Evolutionary conservation across 2,113 vertebrate species (phyloP).

Genomic region (Psittacula cyanocephala): DNA sequence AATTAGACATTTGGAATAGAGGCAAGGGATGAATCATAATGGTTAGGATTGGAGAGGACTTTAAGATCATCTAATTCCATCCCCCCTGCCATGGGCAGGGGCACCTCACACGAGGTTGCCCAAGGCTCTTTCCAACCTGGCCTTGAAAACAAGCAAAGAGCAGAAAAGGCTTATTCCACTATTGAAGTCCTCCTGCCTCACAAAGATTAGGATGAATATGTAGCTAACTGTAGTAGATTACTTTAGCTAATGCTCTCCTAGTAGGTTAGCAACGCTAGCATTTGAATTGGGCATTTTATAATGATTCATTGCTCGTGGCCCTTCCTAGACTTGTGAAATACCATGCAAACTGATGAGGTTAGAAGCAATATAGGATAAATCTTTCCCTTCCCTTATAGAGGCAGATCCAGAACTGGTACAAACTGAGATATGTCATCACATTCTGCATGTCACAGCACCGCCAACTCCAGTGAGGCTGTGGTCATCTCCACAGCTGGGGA

Average conservation of each 20-base stretch:
- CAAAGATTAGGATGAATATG: not conserved
- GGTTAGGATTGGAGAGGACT: not conserved
- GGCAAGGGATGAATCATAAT: not conserved
- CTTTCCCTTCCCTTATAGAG: not conserved
- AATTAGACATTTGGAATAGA: not conserved
- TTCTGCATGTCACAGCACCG: fast-evolving
- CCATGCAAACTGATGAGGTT: not conserved
- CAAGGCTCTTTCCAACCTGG: not conserved
- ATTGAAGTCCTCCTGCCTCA: not conserved
- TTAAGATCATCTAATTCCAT: not conserved
- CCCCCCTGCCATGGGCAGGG: not conserved
- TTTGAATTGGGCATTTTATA: not conserved
- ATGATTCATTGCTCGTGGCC: not conserved
- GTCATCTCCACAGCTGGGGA: not conserved
- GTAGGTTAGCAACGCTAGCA: not conserved
- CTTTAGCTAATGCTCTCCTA: not conserved
- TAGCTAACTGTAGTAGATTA: not conserved
- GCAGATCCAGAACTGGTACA: not conserved
- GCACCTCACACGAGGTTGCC: not conserved
- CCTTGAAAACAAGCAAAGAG: not conserved
- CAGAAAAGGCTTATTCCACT: not conserved
- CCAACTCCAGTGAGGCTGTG: not conserved
- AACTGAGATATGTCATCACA: not conserved
- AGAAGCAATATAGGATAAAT: not conserved
- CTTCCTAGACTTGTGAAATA: not conserved